Percentiles rank a stretch among this genome's conserved stretches.
Evolutionary conservation across 1,140 invertebrate species (phyloP).

Genomic region (Coboldia fuscipes): DNA sequence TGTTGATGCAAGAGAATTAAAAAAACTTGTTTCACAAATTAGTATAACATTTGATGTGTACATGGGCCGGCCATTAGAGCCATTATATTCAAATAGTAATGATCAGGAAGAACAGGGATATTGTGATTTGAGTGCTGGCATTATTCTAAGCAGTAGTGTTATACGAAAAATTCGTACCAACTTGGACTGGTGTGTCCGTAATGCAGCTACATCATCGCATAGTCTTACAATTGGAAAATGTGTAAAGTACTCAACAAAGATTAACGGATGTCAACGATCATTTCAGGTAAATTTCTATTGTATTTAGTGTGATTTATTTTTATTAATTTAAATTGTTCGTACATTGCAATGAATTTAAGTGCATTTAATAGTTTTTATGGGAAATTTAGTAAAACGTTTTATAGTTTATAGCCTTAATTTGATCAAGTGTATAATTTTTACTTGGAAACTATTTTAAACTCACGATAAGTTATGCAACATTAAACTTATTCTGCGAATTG

Average conservation of each 20-base stretch:
- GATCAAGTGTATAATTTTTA: too few relatives aligned
- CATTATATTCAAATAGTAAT: slow-evolving; percentile 6
- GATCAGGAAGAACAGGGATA: slow-evolving; percentile 14
- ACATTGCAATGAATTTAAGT: neutral
- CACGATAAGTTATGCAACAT: too few relatives aligned
- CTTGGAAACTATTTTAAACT: too few relatives aligned
- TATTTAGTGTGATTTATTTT: neutral
- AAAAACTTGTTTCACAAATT: slow-evolving; percentile 45
- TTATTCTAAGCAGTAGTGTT: slow-evolving; percentile 55
- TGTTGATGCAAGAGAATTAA: slow-evolving; percentile 47
- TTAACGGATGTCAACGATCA: slow-evolving; percentile 29
- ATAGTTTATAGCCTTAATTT: too few relatives aligned
- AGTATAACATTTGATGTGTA: slow-evolving; percentile 66
- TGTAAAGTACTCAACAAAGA: slow-evolving; percentile 41
- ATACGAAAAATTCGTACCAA: slow-evolving; percentile 44
- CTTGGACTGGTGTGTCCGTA: slow-evolving; percentile 69
- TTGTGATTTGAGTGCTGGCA: slow-evolving; percentile 38
- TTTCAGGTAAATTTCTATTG: slow-evolving; percentile 30
- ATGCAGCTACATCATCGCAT: slow-evolving; percentile 52
- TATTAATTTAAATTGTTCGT: neutral
- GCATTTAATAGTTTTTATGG: neutral
- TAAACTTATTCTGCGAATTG: too few relatives aligned
- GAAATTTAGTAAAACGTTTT: neutral
- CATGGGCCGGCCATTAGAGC: slow-evolving; percentile 29
- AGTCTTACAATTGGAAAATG: slow-evolving; percentile 68